A percentile compares a stretch with the other conserved stretches of the same genome.
Conservation (phyloP, 2,888 invertebrate species). For the Patella caerulea region DNA sequence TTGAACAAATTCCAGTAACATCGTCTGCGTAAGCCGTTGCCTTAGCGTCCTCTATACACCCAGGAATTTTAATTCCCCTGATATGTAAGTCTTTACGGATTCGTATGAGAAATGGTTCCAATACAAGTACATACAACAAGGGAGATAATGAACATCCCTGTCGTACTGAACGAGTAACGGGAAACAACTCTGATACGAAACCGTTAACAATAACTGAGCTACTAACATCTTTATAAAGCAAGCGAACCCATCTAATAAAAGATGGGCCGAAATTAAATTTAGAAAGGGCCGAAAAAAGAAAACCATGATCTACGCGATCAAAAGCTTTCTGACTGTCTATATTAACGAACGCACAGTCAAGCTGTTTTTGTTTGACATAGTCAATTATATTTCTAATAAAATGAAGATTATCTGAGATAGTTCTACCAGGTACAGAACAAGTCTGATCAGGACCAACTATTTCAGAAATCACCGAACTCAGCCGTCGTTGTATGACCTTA, state of each 20-base stretch:
- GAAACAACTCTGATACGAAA: slow-evolving; percentile 36
- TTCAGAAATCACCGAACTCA: slow-evolving; percentile 16
- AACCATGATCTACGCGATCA: slow-evolving; percentile 42
- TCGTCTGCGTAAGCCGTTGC: not conserved
- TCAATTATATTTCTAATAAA: slow-evolving; percentile 26
- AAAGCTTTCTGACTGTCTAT: slow-evolving; percentile 49
- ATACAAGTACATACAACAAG: slow-evolving; percentile 31
- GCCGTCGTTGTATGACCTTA: slow-evolving; percentile 22
- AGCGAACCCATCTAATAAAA: slow-evolving; percentile 19
- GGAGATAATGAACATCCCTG: slow-evolving; percentile 39
- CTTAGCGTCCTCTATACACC: not conserved
- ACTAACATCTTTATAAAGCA: slow-evolving; percentile 37
- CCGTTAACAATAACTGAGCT: slow-evolving; percentile 40
- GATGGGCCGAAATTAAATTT: slow-evolving; percentile 40
- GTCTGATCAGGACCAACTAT: slow-evolving; percentile 27
- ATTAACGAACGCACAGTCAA: slow-evolving; percentile 20
- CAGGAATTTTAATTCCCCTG: not conserved
- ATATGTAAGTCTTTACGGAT: slow-evolving; percentile 3
- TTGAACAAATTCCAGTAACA: not conserved
- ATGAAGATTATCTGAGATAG: slow-evolving; percentile 23
- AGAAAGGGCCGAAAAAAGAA: slow-evolving; percentile 35
- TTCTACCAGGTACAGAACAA: slow-evolving; percentile 17
- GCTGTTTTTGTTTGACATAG: slow-evolving; percentile 18
- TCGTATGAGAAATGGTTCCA: slow-evolving; percentile 28
- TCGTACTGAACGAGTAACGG: slow-evolving; percentile 32